Percentiles rank a stretch among this genome's conserved stretches.
Conservation (phyloP, 2,797 vertebrate genomes). For the Macropodus opercularis region DNA sequence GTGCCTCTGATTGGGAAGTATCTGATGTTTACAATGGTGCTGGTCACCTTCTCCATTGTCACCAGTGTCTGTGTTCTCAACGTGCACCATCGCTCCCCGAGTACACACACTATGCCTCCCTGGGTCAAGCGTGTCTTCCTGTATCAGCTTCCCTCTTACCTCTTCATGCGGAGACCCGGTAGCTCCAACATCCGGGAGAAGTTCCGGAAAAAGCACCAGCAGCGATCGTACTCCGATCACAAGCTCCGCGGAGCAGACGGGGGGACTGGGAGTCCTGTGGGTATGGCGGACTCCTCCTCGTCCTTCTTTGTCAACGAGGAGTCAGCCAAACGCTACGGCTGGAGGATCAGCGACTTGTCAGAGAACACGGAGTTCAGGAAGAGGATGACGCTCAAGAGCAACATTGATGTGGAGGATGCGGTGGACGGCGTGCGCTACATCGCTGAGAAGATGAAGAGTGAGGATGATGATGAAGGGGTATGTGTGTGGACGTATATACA, state of each 20-base stretch:
- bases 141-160: constrained; percentile 74
- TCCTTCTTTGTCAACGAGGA: constrained; percentile 82
- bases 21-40: constrained; percentile 86
- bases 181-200: constrained; percentile 76
- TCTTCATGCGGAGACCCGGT: constrained; percentile 82
- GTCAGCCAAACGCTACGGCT: constrained; percentile 76
- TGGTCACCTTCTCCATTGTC: constrained; percentile 87
- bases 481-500: constrained; percentile 41
- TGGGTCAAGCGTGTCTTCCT: constrained; percentile 84
- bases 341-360: constrained; percentile 72
- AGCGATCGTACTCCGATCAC: constrained; percentile 68
- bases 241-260: constrained; percentile 53
- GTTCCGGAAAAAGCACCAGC: constrained; percentile 77
- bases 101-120: constrained; percentile 84
- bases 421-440: constrained; percentile 83
- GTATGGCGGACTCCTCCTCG: constrained; percentile 66
- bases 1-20: constrained; percentile 87
- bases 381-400: constrained; percentile 75
- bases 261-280: constrained; percentile 37
- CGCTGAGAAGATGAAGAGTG: constrained; percentile 83
- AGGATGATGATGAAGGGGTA: constrained; percentile 84
- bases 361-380: constrained; percentile 79
- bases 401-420: constrained; percentile 79
- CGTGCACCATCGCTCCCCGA: constrained; percentile 84
- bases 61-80: constrained; percentile 87